Evolutionary conservation across 2,888 invertebrate species (phyloP), one percentile per base, ranked within the genome.

Genomic region (Boloria selene): DNA sequence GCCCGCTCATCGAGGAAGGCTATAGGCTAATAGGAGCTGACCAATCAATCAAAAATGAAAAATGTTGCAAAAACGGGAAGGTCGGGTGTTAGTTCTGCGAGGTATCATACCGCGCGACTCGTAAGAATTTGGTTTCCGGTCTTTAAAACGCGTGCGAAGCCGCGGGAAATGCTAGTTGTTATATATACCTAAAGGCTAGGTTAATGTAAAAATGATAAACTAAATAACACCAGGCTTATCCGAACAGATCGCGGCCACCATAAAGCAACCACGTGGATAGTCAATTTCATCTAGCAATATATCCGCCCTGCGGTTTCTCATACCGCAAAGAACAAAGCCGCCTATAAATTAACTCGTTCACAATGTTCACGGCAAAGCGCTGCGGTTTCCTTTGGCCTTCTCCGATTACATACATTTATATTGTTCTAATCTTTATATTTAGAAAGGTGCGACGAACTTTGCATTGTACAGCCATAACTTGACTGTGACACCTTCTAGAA

Each of bases 401-500:
- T 72, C 74, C 51, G 42, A 61, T 74, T 74, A 71, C 74, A 51
- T 64, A 61, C 66, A 72, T 64, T 66, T 62, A 65, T 72, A 72
- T 74, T 72, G 70, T 71, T 72, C 45, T 61, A 64, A 61, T 59
- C 59, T 45, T 64, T 52, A 51, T 64, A 58, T 64, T 69, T 65
- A 70, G 70, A 70, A 65, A 70, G 61, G 69, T 64, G 59, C 67
- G 59, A 63, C 59, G 70, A 67, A 70, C 70, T 65, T 65, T 65
- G 58, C 61, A 26, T 61, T 53, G 66, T 66, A 26, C 51, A 13
- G 4, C 6, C n/a, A 1, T 14, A 26, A 10, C 13, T 47, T 22
- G 52, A 22, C 26, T 18, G 58, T 26, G 59, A 38, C 59, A 49
- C 31, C 49, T 47, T 59, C 31, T 13, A 31, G 38, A 49, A 17